A percentile compares a stretch with the other conserved stretches of the same genome.
phyloP scores from a whole-genome alignment of 2,797 vertebrate genomes.

The Myotis myotis region DNA sequence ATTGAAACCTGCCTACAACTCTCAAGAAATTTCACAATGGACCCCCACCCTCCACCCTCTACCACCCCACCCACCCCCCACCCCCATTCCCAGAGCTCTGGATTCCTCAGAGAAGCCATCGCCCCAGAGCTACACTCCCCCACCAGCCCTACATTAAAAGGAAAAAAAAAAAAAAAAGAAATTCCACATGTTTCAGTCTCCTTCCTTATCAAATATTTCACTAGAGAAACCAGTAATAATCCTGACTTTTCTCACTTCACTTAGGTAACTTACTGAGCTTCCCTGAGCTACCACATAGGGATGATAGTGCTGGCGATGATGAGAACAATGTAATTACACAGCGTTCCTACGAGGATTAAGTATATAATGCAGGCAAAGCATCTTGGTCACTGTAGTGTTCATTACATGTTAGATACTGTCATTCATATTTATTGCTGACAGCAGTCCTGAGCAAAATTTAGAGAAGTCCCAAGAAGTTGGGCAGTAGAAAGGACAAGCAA shows the following conservation, averaged over 20 bases:
- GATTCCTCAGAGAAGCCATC: too few species aligned
- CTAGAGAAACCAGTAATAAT: neutral
- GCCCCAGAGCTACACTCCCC: too few species aligned
- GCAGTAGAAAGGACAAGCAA: neutral
- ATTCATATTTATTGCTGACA: neutral
- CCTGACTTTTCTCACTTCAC: neutral
- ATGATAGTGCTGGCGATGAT: neutral
- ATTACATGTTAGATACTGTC: neutral
- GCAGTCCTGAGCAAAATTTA: neutral
- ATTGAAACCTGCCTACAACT: neutral
- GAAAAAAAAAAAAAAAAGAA: too few species aligned
- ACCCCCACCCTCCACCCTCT: too few species aligned
- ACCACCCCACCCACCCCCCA: too few species aligned
- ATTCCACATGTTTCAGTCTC: neutral
- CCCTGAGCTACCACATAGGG: neutral
- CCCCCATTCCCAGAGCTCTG: too few species aligned
- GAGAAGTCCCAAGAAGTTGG: neutral
- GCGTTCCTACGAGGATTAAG: neutral
- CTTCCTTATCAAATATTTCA: neutral
- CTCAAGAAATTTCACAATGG: neutral
- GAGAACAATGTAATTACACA: rapidly evolving
- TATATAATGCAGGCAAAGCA: neutral
- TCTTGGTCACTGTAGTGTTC: neutral
- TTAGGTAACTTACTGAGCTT: neutral
- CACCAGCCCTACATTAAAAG: too few species aligned